Conservation (phyloP, 2,113 vertebrate genomes). For the Strix aluco region DNA sequence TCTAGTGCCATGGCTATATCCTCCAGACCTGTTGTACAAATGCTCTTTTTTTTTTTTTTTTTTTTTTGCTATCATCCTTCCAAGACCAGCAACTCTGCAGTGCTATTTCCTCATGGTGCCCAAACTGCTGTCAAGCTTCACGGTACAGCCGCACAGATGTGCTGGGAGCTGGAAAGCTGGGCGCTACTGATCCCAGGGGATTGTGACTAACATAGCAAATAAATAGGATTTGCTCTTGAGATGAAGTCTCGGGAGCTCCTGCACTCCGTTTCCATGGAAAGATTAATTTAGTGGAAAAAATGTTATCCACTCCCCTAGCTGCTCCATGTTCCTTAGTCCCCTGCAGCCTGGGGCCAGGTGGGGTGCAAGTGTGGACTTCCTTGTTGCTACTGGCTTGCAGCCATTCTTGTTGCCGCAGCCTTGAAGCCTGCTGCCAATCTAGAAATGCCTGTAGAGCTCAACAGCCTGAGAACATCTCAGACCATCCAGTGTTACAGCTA, state of each 20-base stretch:
- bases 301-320: not conserved
- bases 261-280: not conserved
- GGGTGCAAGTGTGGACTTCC: not conserved
- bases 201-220: not conserved
- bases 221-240: not conserved
- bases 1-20: not conserved
- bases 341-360: not conserved
- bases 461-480: not conserved
- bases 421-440: not conserved
- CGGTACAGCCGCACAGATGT: not conserved
- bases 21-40: not conserved
- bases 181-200: not conserved
- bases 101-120: fast-evolving
- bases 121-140: not conserved
- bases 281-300: not conserved
- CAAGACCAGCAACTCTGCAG: not conserved
- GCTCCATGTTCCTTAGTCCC: not conserved
- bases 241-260: not conserved
- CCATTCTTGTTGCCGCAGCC: not conserved
- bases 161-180: not conserved
- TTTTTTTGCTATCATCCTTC: not conserved
- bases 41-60: not conserved
- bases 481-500: not conserved
- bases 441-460: not conserved
- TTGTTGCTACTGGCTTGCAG: not conserved